Evolutionary conservation across 2,888 invertebrate species (phyloP).

Genomic region (Choristoneura rosaceana): DNA sequence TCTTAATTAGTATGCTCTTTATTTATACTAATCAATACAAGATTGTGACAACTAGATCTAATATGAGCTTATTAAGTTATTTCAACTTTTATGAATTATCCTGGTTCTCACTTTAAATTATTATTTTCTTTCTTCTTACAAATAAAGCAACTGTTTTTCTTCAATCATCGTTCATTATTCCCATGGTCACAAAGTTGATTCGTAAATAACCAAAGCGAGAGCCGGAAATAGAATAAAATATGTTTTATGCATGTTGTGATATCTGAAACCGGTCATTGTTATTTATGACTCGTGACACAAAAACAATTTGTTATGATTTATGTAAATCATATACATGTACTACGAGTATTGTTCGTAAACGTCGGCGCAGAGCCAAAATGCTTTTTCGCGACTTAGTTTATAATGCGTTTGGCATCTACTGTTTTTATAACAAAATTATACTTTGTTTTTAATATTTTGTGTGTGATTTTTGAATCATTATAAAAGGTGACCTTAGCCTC

Average conservation of each 20-base stretch:
- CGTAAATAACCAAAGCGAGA: neutral
- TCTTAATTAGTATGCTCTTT: neutral
- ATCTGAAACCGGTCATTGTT: conserved; percentile 5
- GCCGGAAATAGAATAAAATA: conserved; percentile 4
- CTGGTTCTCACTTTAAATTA: neutral
- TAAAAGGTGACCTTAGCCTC: too few species aligned
- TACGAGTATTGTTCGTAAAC: neutral
- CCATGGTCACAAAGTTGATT: neutral
- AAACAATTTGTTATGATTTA: conserved; percentile 6
- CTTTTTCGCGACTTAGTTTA: neutral
- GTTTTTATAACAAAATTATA: too few species aligned
- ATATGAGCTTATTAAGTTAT: too few species aligned
- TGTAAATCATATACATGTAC: conserved; percentile 10
- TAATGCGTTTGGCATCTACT: too few species aligned
- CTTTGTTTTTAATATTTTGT: too few species aligned
- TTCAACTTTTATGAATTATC: too few species aligned
- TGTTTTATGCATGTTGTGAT: conserved; percentile 8
- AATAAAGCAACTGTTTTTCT: neutral
- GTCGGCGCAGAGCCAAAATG: neutral
- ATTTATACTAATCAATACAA: neutral
- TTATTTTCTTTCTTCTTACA: neutral
- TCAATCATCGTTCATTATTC: neutral
- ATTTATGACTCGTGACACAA: conserved; percentile 1
- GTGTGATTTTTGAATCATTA: too few species aligned
- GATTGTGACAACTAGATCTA: neutral